phyloP scores from a whole-genome alignment of 2,888 invertebrate genomes.

The Cerceris ruficornis region DNA sequence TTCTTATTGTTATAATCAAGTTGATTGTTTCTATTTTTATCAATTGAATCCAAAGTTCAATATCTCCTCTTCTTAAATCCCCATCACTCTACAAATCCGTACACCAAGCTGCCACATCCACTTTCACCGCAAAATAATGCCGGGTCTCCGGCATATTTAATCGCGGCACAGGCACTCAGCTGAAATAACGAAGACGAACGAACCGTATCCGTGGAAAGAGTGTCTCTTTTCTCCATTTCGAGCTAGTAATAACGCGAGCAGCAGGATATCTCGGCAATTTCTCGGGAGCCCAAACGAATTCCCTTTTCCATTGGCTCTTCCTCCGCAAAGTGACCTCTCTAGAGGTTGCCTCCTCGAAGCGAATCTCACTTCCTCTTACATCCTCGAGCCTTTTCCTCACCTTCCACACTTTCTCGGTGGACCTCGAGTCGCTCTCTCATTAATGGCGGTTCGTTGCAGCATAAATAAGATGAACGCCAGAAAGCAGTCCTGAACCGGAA shows the following conservation, averaged over 20 bases:
- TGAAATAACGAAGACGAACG: no score
- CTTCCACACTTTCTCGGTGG: constrained; percentile 56
- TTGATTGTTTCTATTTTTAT: no score
- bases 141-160: no score
- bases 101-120: no score
- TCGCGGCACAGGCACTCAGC: no score
- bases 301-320: constrained; percentile 7
- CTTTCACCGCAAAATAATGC: no score
- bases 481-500: background rate
- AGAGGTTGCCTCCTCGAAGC: background rate
- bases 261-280: background rate
- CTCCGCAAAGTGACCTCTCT: background rate
- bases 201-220: no score
- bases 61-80: no score
- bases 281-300: constrained; percentile 7
- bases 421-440: constrained; percentile 55
- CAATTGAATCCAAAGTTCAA: no score
- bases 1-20: no score
- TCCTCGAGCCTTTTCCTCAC: background rate
- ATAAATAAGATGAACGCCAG: constrained; percentile 59
- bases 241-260: background rate
- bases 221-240: no score
- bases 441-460: constrained; percentile 48
- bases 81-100: no score
- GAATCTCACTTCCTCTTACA: background rate